Conservation (phyloP, 1,140 invertebrate genomes). For the Galleria mellonella region DNA sequence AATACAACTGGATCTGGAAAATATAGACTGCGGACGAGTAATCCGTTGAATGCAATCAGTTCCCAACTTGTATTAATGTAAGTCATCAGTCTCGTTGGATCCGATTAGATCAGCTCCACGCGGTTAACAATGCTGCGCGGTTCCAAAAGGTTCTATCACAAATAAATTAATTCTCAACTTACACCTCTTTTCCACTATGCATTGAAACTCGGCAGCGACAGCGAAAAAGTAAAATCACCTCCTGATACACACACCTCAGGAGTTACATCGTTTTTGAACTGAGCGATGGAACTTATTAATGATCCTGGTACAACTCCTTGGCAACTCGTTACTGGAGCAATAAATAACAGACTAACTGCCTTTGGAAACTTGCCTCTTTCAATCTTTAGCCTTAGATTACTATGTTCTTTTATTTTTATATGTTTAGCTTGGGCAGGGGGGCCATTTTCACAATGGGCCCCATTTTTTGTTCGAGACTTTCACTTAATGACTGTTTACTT, state of each 20-base stretch:
- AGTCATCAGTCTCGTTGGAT: conserved; percentile 23
- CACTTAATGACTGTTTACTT: no score
- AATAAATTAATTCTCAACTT: conserved; percentile 9
- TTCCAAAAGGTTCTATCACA: conserved; percentile 10
- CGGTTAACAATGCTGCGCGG: conserved; percentile 3
- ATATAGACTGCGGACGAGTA: conserved; percentile 12
- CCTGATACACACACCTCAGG: conserved; percentile 2
- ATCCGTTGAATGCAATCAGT: conserved; percentile 23
- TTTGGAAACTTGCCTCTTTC: conserved; percentile 22
- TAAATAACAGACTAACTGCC: conserved; percentile 38
- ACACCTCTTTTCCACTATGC: conserved; percentile 18
- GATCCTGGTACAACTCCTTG: conserved; percentile 38
- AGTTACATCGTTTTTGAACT: conserved; percentile 35
- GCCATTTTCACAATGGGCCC: no score
- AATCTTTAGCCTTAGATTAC: conserved; percentile 16
- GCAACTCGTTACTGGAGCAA: conserved; percentile 41
- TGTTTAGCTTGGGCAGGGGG: no score
- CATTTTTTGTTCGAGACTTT: no score
- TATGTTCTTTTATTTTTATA: not conserved
- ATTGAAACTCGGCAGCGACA: conserved; percentile 1
- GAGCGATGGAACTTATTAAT: conserved; percentile 40
- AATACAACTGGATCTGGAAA: not conserved
- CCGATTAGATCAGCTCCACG: conserved; percentile 24
- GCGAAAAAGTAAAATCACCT: conserved; percentile 7
- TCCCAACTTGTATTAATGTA: conserved; percentile 25